Percentiles rank a stretch among this genome's conserved stretches.
Evolutionary conservation across 1,140 invertebrate species (phyloP).

Genomic region (Prorops nasuta): DNA sequence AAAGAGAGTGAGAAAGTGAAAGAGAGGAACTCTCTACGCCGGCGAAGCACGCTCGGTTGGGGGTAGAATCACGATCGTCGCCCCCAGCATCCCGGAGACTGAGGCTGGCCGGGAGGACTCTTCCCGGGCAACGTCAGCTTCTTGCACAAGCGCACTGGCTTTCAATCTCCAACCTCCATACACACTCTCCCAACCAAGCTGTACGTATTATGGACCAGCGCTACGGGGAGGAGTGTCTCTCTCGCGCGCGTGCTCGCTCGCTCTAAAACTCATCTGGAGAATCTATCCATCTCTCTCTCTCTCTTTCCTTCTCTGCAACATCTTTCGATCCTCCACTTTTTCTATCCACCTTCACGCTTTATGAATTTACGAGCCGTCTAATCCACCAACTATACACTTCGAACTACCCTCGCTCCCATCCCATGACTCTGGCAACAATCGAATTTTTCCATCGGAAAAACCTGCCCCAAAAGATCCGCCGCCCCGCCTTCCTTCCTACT

Average conservation of each 20-base stretch:
- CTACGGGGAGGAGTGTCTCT: no score
- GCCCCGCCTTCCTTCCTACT: constrained; percentile 8
- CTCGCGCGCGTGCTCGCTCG: no score
- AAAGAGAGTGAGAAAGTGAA: constrained; percentile 13
- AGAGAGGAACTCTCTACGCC: constrained; percentile 33
- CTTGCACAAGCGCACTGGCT: constrained; percentile 52
- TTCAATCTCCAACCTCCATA: constrained; percentile 9
- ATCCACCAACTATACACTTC: no score
- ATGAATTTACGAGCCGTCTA: no score
- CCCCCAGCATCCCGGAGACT: constrained; percentile 65
- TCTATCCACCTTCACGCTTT: not conserved
- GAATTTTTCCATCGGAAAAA: no score
- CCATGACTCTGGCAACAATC: no score
- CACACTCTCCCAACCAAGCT: no score
- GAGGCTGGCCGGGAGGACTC: constrained; percentile 52
- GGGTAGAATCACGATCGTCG: constrained; percentile 80
- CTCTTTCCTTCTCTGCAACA: constrained; percentile 11
- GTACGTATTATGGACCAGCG: no score
- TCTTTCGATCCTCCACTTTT: constrained; percentile 8
- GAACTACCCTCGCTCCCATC: no score
- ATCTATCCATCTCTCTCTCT: constrained; percentile 9
- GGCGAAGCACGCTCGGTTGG: constrained; percentile 58
- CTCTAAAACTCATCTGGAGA: no score
- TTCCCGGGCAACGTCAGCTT: constrained; percentile 55
- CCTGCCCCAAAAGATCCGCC: no score